A percentile compares a stretch with the other conserved stretches of the same genome.
Evolutionary conservation across 2,797 vertebrate species (phyloP).

Genomic region (Coluber constrictor): DNA sequence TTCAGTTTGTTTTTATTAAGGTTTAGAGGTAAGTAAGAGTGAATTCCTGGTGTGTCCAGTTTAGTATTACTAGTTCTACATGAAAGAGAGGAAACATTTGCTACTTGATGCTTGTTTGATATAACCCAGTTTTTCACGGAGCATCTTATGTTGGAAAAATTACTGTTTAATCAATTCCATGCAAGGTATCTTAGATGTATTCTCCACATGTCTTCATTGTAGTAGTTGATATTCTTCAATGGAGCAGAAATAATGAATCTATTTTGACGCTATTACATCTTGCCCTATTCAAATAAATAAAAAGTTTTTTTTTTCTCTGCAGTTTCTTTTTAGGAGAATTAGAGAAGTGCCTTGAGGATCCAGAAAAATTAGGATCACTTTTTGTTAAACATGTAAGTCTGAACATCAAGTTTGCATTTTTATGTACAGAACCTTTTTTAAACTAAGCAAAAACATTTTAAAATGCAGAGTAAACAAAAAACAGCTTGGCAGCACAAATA

Average conservation of each 20-base stretch:
- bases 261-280: background rate
- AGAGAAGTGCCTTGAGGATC: conserved; percentile 98
- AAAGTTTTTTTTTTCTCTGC: conserved; percentile 36
- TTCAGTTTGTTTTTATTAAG: background rate
- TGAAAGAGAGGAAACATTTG: background rate
- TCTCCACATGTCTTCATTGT: no score
- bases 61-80: background rate
- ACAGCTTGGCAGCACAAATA: background rate
- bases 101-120: background rate
- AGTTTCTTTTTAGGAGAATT: conserved; percentile 96
- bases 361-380: conserved; percentile 89
- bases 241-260: background rate
- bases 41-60: background rate
- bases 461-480: background rate
- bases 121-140: background rate
- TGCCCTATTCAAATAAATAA: background rate
- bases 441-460: background rate
- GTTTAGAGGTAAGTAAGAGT: background rate
- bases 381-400: conserved; percentile 92
- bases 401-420: background rate
- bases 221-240: background rate
- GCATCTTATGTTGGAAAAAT: background rate
- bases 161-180: background rate
- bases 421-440: background rate
- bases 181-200: background rate